Base-by-base conservation (phyloP, 2,888 invertebrate genomes). In the Stenodema calcarata region DNA sequence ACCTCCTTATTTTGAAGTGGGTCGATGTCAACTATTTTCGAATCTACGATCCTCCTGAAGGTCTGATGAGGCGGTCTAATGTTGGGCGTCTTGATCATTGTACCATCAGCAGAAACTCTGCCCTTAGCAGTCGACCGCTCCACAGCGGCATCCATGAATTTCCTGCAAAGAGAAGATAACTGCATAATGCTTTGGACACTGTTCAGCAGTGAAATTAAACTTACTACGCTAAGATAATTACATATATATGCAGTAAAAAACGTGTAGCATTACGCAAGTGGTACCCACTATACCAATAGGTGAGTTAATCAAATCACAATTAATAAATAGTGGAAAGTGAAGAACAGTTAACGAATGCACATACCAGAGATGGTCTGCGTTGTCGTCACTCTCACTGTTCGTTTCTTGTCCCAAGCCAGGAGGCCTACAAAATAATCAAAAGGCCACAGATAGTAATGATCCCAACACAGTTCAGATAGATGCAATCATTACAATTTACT, bases 131-230 rank as follows among this genome's bases (percentile, higher is more conserved):
- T 11, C 14, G 78, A 18, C 11, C 78, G 30, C 14, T n/a, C 73
- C 0, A 41, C 70, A 30, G 82, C 82, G 12, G 30, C 82, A 28
- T 82, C 82, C 18, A 82, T 42, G 82, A 82, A 82, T n/a, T 82
- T 82, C 82, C 82, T 82, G 80, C 18, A 23, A 62, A 18, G 4
- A 27, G 28, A 11, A 69, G 27, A 2, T 18, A n/a, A 16, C 7
- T 12, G 69, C n/a, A 28, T n/a, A n/a, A n/a, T n/a, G n/a, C n/a
- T n/a, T 23, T 76, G 6, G 35, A 76, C 76, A 30, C 41, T 79
- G 44, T 23, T 44, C 44, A 44, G 4, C 11, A 44, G 44, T 44
- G 2, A 44, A 44, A 1, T 14, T 44, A 44, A 44, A 44, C n/a
- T n/a, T n/a, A n/a, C n/a, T n/a, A n/a, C n/a, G n/a, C n/a, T n/a